Percentiles rank a stretch among this genome's conserved stretches.
Conservation (phyloP, 2,888 invertebrate species). For the Andrena hattorfiana region DNA sequence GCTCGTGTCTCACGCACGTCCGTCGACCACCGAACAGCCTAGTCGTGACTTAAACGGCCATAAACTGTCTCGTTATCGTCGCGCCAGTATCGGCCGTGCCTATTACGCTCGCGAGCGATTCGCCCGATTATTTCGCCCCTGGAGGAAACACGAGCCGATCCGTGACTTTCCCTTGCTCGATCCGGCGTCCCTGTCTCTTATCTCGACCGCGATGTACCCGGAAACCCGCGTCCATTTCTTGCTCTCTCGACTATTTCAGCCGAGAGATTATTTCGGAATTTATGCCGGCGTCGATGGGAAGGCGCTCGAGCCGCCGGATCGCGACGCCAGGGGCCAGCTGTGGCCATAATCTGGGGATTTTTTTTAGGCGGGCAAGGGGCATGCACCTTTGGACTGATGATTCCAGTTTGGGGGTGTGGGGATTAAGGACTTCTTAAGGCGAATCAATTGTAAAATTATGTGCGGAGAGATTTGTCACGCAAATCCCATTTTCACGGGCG, state of each 20-base stretch:
- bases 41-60: slow-evolving; percentile 39
- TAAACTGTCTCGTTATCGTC: slow-evolving; percentile 55
- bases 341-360: too few species aligned
- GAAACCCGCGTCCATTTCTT: slow-evolving; percentile 16
- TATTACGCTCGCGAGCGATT: slow-evolving; percentile 32
- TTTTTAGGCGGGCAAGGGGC: too few species aligned
- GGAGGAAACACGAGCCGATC: slow-evolving; percentile 31
- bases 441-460: neutral
- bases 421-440: too few species aligned
- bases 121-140: slow-evolving; percentile 37
- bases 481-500: neutral
- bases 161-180: slow-evolving; percentile 36
- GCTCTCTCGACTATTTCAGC: neutral
- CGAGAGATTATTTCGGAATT: neutral
- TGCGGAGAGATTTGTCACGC: neutral
- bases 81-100: slow-evolving; percentile 23
- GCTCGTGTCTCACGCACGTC: slow-evolving; percentile 40
- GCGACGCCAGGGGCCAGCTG: too few species aligned
- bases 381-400: too few species aligned
- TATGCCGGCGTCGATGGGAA: neutral
- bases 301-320: too few species aligned
- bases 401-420: too few species aligned
- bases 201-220: slow-evolving; percentile 25
- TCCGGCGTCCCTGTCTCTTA: slow-evolving; percentile 7
- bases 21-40: neutral